Evolutionary conservation across 2,113 vertebrate species (phyloP).

Genomic region (Numida meleagris): DNA sequence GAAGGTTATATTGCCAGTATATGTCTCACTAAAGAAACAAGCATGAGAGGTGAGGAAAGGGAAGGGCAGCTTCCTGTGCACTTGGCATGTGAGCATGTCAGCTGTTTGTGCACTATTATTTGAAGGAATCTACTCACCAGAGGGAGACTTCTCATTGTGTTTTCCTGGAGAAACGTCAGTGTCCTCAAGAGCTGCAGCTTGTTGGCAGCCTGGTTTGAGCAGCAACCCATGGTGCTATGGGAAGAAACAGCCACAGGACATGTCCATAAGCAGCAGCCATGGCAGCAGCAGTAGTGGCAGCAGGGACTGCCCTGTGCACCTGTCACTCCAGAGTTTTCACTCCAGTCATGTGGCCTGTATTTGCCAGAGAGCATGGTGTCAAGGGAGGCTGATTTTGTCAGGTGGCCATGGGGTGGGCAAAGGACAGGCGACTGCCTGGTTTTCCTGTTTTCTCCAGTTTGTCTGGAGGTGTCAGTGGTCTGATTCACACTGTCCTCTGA

Average conservation of each 20-base stretch:
- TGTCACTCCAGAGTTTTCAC: neutral
- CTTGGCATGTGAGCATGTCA: neutral
- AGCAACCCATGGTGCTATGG: neutral
- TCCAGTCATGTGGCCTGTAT: neutral
- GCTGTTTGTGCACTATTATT: neutral
- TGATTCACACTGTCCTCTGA: neutral
- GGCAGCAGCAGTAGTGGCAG: conserved; percentile 23
- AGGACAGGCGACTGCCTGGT: neutral
- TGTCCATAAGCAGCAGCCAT: neutral
- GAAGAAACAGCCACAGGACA: neutral
- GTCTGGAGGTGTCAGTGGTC: conserved; percentile 33
- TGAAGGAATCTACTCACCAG: conserved; percentile 54
- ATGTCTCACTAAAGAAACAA: neutral
- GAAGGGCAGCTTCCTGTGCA: neutral
- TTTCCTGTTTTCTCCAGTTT: conserved; percentile 7
- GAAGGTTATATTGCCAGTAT: neutral
- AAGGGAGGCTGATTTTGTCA: conserved; percentile 66
- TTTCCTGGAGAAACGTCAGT: conserved; percentile 25
- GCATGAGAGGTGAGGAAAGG: neutral
- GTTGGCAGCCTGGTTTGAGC: neutral
- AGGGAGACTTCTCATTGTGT: neutral
- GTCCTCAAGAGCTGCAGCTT: conserved; percentile 38
- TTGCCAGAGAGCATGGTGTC: conserved; percentile 30
- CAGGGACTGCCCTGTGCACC: neutral
- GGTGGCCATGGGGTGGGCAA: neutral